These are phyloP conservation scores for Drosophila quadrilineata DNA, from an alignment of 1,140 invertebrate species.

Conservation along the genomic window DNA sequence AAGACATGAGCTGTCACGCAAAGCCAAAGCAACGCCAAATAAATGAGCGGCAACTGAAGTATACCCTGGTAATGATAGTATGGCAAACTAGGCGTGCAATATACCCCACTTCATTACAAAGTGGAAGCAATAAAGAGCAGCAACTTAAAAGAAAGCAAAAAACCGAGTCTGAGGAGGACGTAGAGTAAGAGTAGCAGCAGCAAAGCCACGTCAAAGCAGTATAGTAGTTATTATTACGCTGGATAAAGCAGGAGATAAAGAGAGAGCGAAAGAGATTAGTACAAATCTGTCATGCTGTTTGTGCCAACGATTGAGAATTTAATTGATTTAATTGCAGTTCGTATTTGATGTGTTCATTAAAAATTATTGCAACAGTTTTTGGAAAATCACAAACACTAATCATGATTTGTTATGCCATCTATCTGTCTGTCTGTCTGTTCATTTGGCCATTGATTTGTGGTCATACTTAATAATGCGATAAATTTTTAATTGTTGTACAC, in stretches of 20 bases:
- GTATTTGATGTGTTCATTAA: constrained; percentile 20
- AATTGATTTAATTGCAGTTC: constrained; percentile 22
- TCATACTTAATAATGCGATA: background rate
- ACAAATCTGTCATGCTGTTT: constrained; percentile 54
- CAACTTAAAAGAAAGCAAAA: constrained; percentile 32
- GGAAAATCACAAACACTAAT: too few relatives aligned
- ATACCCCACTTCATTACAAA: too few relatives aligned
- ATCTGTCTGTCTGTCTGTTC: background rate
- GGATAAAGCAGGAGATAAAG: constrained; percentile 64
- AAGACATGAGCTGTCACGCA: constrained; percentile 74
- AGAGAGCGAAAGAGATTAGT: constrained; percentile 63
- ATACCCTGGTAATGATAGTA: constrained; percentile 6
- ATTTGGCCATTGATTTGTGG: background rate
- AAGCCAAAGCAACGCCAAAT: constrained; percentile 21
- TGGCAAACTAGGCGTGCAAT: background rate
- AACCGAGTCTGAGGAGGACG: too few relatives aligned
- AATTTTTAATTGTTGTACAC: background rate
- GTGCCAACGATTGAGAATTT: constrained; percentile 12
- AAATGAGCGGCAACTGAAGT: background rate
- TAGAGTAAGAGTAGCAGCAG: too few relatives aligned
- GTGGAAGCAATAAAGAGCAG: too few relatives aligned
- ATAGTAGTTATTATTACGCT: constrained; percentile 68
- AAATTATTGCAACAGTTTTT: background rate
- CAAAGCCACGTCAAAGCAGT: constrained; percentile 14
- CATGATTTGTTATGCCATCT: constrained; percentile 1